Base-by-base conservation (phyloP, 2,888 invertebrate species). In the Proisotoma minuta region DNA sequence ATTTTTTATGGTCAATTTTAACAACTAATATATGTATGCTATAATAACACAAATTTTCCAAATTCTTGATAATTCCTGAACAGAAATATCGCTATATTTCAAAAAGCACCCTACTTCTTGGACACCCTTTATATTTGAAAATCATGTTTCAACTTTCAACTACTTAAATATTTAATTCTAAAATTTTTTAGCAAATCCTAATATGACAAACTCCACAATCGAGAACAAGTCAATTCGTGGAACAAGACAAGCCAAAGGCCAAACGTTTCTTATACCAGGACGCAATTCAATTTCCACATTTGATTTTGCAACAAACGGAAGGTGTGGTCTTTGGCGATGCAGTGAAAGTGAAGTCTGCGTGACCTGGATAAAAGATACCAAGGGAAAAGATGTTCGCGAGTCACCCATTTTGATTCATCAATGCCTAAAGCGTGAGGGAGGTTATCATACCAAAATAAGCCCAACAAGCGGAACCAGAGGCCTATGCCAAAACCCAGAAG, bases 361-460 rank as follows among this genome's bases (percentile, higher is more conserved):
- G 12, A 60, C 66, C 18, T 66, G 63, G 66, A 26, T 56, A 23
- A 66, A 66, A 23, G n/a, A n/a, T n/a, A n/a, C n/a, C n/a, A n/a
- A n/a, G n/a, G 51, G 29, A 10, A 39, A 47, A 27, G 47, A 40
- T 18, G 48, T 43, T 24, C n/a, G 15, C 12, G 59, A 63, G 23
- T 64, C 64, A 1, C 59, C 62, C 2, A 26, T 52, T 23, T 50
- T 63, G 59, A 47, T 59, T 23, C 66, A 66, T 43, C 59, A 66
- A 57, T 66, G 66, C 29, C 59, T 66, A 39, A 60, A 60, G 0
- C 24, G 22, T 34, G 12, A 63, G 66, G 63, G 63, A 23, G 48
- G 47, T 27, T 60, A 63, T n/a, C 62, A 57, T 49, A 59, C 48
- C 3, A 63, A 61, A 34, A 60, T 66, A 53, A 60, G 56, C 23